Evolutionary conservation across 2,888 invertebrate species (phyloP).

Genomic region (Aphidoletes aphidimyza): DNA sequence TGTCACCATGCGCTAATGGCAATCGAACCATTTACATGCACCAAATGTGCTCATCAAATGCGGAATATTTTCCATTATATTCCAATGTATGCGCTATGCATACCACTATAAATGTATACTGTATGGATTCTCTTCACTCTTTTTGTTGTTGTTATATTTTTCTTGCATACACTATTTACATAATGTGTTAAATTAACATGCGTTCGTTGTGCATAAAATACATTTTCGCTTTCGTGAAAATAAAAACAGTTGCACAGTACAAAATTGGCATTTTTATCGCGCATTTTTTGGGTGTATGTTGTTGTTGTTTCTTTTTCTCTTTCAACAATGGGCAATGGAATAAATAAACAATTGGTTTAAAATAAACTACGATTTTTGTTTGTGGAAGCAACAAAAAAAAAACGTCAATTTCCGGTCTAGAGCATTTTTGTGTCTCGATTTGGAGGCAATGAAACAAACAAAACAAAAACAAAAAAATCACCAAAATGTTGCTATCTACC

Average conservation of each 20-base stretch:
- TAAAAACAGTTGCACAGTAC: background rate
- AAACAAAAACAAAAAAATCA: background rate
- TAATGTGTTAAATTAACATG: conserved; percentile 4
- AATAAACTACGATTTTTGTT: background rate
- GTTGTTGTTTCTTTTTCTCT: background rate
- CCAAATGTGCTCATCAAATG: background rate
- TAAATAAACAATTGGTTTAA: background rate
- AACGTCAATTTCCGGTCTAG: background rate
- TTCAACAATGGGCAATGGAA: background rate
- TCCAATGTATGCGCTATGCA: background rate
- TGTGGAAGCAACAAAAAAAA: too few relatives aligned
- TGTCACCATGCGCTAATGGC: background rate
- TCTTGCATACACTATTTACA: background rate
- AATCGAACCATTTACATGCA: conserved; percentile 23
- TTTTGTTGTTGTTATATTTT: background rate
- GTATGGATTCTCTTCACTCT: background rate
- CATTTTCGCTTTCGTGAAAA: conserved; percentile 10
- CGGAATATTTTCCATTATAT: background rate
- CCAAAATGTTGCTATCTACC: too few relatives aligned
- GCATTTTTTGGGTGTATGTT: background rate
- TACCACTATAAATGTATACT: background rate
- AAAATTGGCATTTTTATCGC: conserved; percentile 40
- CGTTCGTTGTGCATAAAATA: background rate
- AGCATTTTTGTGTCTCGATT: background rate
- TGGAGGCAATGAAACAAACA: background rate